Base-by-base conservation (phyloP, 2,113 vertebrate genomes). In the Podarcis cretensis region DNA sequence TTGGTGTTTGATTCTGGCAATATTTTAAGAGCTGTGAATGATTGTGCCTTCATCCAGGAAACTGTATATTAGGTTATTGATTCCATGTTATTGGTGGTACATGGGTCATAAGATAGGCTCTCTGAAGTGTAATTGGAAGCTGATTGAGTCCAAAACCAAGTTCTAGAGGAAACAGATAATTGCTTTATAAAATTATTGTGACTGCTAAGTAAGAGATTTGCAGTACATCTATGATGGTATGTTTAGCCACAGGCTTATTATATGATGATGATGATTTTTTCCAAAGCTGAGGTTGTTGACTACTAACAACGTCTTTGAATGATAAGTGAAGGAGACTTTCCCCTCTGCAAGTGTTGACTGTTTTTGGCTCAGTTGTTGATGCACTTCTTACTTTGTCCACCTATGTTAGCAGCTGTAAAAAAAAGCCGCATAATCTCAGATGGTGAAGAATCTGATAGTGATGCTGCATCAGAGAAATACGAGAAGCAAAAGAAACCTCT, bases 401-500 rank as follows among this genome's bases (percentile, higher is more conserved):
- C 86, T 94, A 89, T 95, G 66, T 93, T 93, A 54, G n/a, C 92
- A 98, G 97, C 94, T 21, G 93, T 91, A 48, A 99, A 99, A 96
- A 98, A 97, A 95, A 98, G 97, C 57, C 97, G 98, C 10, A 95
- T 98, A 2, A 95, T 99, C 88, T 99, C 98, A 0, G 98, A 99
- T 71, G 98, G 96, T 0, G 98, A 99, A 73, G 97, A 98, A 92
- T 99, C 98, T 0, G 98, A 98, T 91, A 98, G 98, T 69, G 98
- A 99, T 27, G 86, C 95, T 83, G 76, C 93, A 76, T 96, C 96
- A 68, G 97, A 97, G 66, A 97, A 97, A 85, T 90, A 97, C 21
- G 86, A 97, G 87, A 71, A 98, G 85, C 98, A 97, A 92, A 98
- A 96, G 43, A 95, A 98, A 89, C 96, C 96, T 66, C 92, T 94